Evolutionary conservation across 2,797 vertebrate genomes (phyloP).

Genomic region (Clarias pachynema): DNA sequence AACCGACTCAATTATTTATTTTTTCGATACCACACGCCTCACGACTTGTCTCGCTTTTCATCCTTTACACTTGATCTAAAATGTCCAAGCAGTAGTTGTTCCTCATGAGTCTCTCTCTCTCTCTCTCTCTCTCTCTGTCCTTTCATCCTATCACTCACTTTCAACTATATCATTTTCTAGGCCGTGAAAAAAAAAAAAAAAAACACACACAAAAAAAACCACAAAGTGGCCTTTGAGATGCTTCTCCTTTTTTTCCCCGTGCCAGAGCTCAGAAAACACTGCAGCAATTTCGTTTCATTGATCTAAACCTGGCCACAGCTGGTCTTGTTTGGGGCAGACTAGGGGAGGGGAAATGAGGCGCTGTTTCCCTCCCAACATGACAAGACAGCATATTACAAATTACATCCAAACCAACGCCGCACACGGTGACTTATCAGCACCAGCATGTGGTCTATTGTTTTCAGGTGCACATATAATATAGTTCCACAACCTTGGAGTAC

Average conservation of each 20-base stretch:
- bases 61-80: constrained; percentile 56
- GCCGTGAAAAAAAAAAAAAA: constrained; percentile 54
- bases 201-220: constrained; percentile 53
- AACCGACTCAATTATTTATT: constrained; percentile 58
- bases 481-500: constrained; percentile 16
- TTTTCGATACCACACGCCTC: constrained; percentile 41
- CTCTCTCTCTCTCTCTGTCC: constrained; percentile 44
- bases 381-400: constrained; percentile 45
- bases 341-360: constrained; percentile 27
- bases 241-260: constrained; percentile 41
- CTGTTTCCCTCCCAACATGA: constrained; percentile 49
- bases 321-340: constrained; percentile 43
- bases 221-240: constrained; percentile 67
- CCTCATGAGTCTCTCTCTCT: constrained; percentile 53
- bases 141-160: constrained; percentile 64
- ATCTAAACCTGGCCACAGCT: constrained; percentile 63
- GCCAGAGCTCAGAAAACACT: constrained; percentile 57
- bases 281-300: constrained; percentile 63
- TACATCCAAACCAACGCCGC: constrained; percentile 40
- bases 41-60: constrained; percentile 58
- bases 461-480: constrained; percentile 12
- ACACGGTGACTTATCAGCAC: constrained; percentile 44
- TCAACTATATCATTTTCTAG: constrained; percentile 63
- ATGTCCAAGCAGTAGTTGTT: constrained; percentile 57
- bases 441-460: constrained; percentile 39